Evolutionary conservation across 2,113 vertebrate species (phyloP), one percentile per base, ranked within the genome.

Genomic region (Strigops habroptila): DNA sequence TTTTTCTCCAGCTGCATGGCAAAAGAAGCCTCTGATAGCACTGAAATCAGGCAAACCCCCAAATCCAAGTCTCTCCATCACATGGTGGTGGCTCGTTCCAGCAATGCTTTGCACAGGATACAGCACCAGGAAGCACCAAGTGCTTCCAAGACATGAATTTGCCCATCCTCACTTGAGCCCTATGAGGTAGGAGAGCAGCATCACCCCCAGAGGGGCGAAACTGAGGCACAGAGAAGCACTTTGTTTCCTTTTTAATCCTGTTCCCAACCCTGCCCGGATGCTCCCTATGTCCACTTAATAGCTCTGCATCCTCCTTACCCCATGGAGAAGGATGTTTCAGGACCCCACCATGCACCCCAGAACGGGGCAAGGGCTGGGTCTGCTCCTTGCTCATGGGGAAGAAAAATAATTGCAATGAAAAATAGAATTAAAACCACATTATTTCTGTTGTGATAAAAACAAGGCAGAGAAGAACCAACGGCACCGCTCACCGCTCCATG

Each of bases 101-200:
- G 41, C 1, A 31, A 21, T 7, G 74, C 63, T 91, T 25, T 8
- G 49, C 28, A 5, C 2, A 2, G 49, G 35, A 37, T 4, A 7
- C 8, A 5, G 48, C 81, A 18, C 51, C 5, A 5, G 22, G 84
- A 39, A 64, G 39, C 44, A 7, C 53, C 35, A 2, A n/a, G 73
- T 6, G 73, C 78, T 81, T 31, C 51, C 5, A 1, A 52, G 70
- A 5, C 3, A 4, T 1, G 11, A 33, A 24, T 14, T 23, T 2
- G 12, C 64, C n/a, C 60, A 4, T 52, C 79, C 52, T 41, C 63
- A 5, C 33, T 1, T 31, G 43, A 18, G 82, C 82, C 87, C 95
- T 44, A 87, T 37, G 96, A 97, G 93, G 97, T 67, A 86, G 96
- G 93, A 96, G 73, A 55, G 33, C 22, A 53, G 93, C 89, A 82